phyloP scores from a whole-genome alignment of 2,113 vertebrate genomes.

The Channa maculata region DNA sequence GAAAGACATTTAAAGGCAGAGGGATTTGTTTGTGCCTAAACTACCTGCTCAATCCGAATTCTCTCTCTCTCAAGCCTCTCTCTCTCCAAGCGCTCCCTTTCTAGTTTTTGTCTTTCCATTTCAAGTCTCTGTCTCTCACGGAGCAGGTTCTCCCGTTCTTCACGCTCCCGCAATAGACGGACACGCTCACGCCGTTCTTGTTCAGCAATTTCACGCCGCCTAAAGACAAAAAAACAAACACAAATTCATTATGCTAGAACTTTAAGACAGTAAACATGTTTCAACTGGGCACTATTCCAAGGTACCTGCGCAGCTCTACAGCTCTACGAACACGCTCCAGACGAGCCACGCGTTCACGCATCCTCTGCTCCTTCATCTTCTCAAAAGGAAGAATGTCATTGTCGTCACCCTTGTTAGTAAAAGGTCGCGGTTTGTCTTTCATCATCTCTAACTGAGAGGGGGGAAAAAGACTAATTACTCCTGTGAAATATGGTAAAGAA shows the following conservation, averaged over 20 bases:
- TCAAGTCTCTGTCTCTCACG: constrained; percentile 94
- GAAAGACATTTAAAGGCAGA: background rate
- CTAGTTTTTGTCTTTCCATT: constrained; percentile 95
- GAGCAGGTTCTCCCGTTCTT: constrained; percentile 94
- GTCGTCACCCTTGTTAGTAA: constrained; percentile 85
- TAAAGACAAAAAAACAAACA: constrained; percentile 52
- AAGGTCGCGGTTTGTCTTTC: constrained; percentile 87
- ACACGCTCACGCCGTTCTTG: constrained; percentile 89
- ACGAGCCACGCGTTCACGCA: constrained; percentile 91
- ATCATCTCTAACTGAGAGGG: constrained; percentile 78
- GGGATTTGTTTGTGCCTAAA: background rate
- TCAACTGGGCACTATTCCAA: background rate
- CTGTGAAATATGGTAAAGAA: background rate
- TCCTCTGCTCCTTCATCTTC: constrained; percentile 96
- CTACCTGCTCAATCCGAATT: constrained; percentile 96
- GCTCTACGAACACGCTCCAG: constrained; percentile 91
- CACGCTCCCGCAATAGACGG: constrained; percentile 90
- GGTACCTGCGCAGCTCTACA: constrained; percentile 92
- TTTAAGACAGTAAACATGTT: too few species aligned
- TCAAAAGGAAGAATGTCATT: constrained; percentile 95
- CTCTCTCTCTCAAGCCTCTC: constrained; percentile 96
- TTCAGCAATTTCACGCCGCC: constrained; percentile 93
- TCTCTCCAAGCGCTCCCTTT: constrained; percentile 95
- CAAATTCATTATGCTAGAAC: too few species aligned
- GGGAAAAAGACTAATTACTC: background rate